Conservation (phyloP, 2,113 vertebrate species). For the Rhinoderma darwinii region DNA sequence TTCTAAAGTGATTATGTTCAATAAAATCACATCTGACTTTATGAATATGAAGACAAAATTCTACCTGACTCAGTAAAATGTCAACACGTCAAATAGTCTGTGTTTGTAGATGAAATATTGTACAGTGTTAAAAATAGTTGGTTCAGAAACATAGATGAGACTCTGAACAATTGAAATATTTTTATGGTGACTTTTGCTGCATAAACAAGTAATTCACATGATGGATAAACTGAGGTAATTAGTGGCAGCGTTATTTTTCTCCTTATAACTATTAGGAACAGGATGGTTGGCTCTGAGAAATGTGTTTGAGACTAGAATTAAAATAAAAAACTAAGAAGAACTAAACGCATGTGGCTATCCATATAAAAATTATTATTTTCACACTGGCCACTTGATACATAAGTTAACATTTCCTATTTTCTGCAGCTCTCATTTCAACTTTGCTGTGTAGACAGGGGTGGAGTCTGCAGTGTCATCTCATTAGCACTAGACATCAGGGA, state of each 20-base stretch:
- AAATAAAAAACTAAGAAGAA: too few species aligned
- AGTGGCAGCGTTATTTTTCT: neutral
- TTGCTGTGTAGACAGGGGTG: too few species aligned
- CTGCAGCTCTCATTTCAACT: too few species aligned
- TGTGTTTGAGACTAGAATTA: neutral
- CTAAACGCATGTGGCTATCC: neutral
- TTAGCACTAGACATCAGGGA: too few species aligned
- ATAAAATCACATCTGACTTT: slow-evolving; percentile 45
- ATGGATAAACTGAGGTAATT: neutral
- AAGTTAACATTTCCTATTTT: too few species aligned
- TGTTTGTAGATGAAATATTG: slow-evolving; percentile 29
- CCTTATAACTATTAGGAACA: neutral
- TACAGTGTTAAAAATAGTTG: neutral
- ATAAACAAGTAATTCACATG: slow-evolving; percentile 28
- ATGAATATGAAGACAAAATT: slow-evolving; percentile 46
- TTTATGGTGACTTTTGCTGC: slow-evolving; percentile 12
- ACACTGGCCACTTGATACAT: too few species aligned
- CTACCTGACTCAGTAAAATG: slow-evolving; percentile 45
- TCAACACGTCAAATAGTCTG: slow-evolving; percentile 3
- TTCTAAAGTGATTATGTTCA: slow-evolving; percentile 43
- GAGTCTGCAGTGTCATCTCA: too few species aligned
- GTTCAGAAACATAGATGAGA: neutral
- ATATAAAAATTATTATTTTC: too few species aligned
- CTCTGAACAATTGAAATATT: neutral
- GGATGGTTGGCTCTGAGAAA: neutral